Conservation (phyloP, 1,140 invertebrate genomes). For the Zaprionus davidi region DNA sequence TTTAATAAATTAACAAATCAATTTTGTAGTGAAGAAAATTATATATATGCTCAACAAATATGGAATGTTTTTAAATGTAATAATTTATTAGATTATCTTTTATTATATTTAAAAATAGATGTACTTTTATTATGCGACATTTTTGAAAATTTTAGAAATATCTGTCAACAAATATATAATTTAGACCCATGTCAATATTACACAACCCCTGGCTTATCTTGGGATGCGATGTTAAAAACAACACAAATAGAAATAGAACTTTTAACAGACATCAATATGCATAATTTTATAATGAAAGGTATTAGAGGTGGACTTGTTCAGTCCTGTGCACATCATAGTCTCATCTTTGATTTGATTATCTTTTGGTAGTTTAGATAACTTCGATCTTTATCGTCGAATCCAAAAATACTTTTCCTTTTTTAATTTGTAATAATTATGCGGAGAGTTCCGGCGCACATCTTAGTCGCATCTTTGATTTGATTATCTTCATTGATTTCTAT, state of each 20-base stretch:
- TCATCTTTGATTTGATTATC: no score
- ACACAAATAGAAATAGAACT: slow-evolving; percentile 84
- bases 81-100: slow-evolving; percentile 83
- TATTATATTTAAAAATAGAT: slow-evolving; percentile 84
- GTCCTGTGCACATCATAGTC: slow-evolving; percentile 13
- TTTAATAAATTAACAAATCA: slow-evolving; percentile 69
- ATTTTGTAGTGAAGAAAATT: slow-evolving; percentile 61
- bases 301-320: slow-evolving; percentile 83
- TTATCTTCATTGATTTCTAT: no score
- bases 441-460: no score
- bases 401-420: no score
- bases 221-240: slow-evolving; percentile 83
- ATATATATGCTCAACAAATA: slow-evolving; percentile 83
- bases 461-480: no score
- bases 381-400: no score
- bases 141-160: slow-evolving; percentile 85
- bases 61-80: slow-evolving; percentile 84
- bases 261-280: slow-evolving; percentile 84
- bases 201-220: slow-evolving; percentile 72
- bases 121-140: slow-evolving; percentile 84
- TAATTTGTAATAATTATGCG: no score
- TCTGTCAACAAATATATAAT: slow-evolving; percentile 63
- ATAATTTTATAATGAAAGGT: slow-evolving; percentile 81
- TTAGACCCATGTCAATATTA: slow-evolving; percentile 79
- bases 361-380: no score